Evolutionary conservation across 2,113 vertebrate species (phyloP).

Genomic region (Gorsachius goisagi): DNA sequence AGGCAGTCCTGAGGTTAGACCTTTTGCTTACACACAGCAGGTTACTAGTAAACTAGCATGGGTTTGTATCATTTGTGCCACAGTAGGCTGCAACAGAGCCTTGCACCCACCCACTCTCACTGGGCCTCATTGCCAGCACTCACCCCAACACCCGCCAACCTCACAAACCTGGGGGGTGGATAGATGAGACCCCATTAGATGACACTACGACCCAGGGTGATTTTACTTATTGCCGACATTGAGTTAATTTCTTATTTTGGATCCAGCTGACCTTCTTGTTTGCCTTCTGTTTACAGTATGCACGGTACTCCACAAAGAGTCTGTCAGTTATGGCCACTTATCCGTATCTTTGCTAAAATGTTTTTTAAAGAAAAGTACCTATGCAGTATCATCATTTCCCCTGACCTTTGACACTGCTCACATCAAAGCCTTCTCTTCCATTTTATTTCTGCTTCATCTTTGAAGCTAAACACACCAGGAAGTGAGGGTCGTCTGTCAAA

Average conservation of each 20-base stretch:
- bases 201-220: neutral
- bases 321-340: neutral
- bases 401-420: neutral
- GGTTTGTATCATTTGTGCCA: neutral
- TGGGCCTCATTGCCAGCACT: neutral
- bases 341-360: neutral
- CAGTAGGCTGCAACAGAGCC: neutral
- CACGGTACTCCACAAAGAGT: neutral
- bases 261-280: neutral
- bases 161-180: neutral
- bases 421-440: neutral
- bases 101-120: neutral
- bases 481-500: neutral
- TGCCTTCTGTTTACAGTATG: neutral
- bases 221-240: neutral
- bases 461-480: neutral
- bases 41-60: neutral
- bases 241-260: neutral
- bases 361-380: neutral
- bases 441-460: neutral
- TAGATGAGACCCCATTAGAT: neutral
- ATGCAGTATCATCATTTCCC: neutral
- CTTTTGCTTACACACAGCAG: neutral
- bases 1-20: neutral
- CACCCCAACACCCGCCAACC: neutral